A percentile compares a stretch with the other conserved stretches of the same genome.
These are phyloP conservation scores for Gymnoscopelus microlampas DNA, from an alignment of 2,797 vertebrate species.

Conservation along the genomic window DNA sequence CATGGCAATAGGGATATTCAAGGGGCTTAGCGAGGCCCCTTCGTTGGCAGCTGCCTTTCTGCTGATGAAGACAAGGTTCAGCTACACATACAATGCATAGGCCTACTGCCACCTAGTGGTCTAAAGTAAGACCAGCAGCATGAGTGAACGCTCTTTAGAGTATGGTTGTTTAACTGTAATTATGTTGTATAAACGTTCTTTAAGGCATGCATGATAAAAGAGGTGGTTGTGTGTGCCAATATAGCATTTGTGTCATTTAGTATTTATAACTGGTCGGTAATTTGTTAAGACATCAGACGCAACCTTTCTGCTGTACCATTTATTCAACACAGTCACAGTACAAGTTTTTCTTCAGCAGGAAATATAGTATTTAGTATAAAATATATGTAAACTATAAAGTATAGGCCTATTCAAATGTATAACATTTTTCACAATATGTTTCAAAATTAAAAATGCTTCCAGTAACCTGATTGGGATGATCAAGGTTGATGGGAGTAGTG, in stretches of 20 bases:
- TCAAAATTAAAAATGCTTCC: conserved; percentile 29
- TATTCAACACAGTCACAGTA: conserved; percentile 39
- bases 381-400: conserved; percentile 43
- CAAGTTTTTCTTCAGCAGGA: conserved; percentile 15
- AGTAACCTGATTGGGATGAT: conserved; percentile 7
- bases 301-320: conserved; percentile 28
- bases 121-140: background rate
- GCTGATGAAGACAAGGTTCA: conserved; percentile 27
- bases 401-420: conserved; percentile 10
- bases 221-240: background rate
- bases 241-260: background rate
- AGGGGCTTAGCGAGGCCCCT: conserved; percentile 31
- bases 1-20: conserved; percentile 38
- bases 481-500: conserved; percentile 13
- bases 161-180: background rate
- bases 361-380: conserved; percentile 51
- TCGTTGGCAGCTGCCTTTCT: conserved; percentile 33
- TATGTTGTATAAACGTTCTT: background rate
- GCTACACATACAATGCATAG: background rate
- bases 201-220: too few species aligned
- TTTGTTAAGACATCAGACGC: conserved; percentile 13
- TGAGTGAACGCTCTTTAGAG: too few species aligned
- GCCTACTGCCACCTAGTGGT: conserved; percentile 63
- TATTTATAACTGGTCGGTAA: background rate
- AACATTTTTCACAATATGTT: conserved; percentile 33